Percentiles rank a stretch among this genome's conserved stretches.
Conservation (phyloP, 2,888 invertebrate genomes). For the Sesamia inferens region DNA sequence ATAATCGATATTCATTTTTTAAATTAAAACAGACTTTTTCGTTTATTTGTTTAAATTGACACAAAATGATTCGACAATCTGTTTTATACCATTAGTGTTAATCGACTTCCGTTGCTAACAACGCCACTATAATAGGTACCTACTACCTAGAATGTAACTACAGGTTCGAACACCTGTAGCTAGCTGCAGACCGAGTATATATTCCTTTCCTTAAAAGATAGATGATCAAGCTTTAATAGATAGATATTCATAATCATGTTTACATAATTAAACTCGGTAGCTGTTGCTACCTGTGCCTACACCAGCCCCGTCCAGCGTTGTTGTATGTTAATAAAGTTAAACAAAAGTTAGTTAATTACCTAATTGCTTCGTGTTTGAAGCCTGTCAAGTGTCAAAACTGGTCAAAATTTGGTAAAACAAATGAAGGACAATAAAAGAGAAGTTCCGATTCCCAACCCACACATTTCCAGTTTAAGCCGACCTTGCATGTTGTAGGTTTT, state of each 20-base stretch:
- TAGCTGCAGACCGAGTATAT: not conserved
- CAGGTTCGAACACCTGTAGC: not conserved
- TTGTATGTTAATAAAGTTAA: not conserved
- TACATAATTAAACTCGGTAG: not conserved
- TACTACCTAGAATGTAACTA: not conserved
- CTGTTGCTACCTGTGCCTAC: not conserved
- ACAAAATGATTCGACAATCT: not conserved
- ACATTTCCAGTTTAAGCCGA: not conserved
- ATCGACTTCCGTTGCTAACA: no score
- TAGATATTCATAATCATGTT: not conserved
- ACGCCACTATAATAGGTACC: no score
- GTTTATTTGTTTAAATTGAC: not conserved
- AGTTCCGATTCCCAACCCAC: not conserved
- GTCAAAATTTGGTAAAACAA: not conserved
- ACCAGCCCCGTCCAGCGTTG: not conserved
- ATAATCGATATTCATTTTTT: no score
- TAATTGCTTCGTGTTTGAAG: conserved; percentile 14
- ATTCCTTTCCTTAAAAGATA: not conserved
- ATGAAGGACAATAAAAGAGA: not conserved
- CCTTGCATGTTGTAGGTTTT: not conserved
- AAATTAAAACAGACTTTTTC: no score
- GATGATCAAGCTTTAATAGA: not conserved
- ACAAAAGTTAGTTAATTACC: not conserved
- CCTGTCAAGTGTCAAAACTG: not conserved
- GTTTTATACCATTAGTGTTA: not conserved